Evolutionary conservation across 2,888 invertebrate genomes (phyloP).

Genomic region (Brachycybe producta): DNA sequence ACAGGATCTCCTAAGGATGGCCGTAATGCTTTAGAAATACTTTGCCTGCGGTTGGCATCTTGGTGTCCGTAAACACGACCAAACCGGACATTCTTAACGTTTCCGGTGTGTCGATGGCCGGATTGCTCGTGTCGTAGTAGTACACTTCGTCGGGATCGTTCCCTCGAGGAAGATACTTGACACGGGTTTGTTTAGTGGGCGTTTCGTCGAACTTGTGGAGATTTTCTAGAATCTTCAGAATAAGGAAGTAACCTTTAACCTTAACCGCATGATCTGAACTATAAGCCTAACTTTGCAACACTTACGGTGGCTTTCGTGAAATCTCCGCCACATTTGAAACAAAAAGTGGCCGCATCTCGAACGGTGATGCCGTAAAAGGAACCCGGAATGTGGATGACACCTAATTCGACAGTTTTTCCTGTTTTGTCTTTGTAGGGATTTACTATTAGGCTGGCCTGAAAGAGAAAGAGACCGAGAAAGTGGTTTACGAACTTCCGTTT

Average conservation of each 20-base stretch:
- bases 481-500: not conserved
- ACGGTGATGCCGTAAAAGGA: constrained; percentile 41
- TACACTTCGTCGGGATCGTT: constrained; percentile 22
- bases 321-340: constrained; percentile 32
- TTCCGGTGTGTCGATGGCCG: constrained; percentile 35
- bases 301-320: constrained; percentile 31
- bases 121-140: constrained; percentile 30
- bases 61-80: constrained; percentile 36
- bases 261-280: not conserved
- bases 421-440: constrained; percentile 44
- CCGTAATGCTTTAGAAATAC: not conserved
- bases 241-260: not conserved
- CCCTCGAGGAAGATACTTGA: constrained; percentile 22
- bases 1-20: not conserved
- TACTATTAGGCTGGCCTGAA: constrained; percentile 33
- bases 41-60: constrained; percentile 23
- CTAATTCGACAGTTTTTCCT: constrained; percentile 41
- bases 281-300: constrained; percentile 26
- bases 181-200: constrained; percentile 16
- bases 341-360: constrained; percentile 27
- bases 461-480: not conserved
- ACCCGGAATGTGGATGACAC: constrained; percentile 39
- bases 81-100: constrained; percentile 35
- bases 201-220: constrained; percentile 23
- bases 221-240: constrained; percentile 20